Conservation (phyloP, 2,888 invertebrate species). For the Hedychridium roseum region DNA sequence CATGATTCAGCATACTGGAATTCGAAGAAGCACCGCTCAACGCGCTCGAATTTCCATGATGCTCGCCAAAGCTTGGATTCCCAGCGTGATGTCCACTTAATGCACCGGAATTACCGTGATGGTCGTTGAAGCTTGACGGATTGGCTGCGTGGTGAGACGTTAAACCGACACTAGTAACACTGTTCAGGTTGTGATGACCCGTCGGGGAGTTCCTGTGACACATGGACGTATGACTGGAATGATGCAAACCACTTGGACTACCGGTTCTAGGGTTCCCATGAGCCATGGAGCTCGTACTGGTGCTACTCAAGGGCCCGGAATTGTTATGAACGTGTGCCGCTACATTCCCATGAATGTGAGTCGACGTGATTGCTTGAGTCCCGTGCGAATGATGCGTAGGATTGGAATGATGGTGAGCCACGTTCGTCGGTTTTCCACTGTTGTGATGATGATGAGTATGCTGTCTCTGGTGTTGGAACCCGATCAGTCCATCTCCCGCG, state of each 20-base stretch:
- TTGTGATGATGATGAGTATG: conserved; percentile 46
- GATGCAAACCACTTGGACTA: too few relatives aligned
- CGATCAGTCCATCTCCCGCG: conserved; percentile 30
- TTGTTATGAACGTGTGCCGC: conserved; percentile 32
- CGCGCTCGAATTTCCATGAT: conserved; percentile 41
- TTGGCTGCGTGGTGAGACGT: too few relatives aligned
- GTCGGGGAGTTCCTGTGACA: conserved; percentile 15
- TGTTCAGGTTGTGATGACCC: conserved; percentile 29
- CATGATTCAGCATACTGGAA: conserved; percentile 49
- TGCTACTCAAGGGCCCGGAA: conserved; percentile 13
- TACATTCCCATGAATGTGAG: conserved; percentile 38
- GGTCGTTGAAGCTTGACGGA: too few relatives aligned
- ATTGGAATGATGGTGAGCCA: conserved; percentile 32
- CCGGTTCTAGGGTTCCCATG: conserved; percentile 22
- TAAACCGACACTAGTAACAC: neutral
- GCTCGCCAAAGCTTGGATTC: conserved; percentile 29
- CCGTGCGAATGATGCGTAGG: conserved; percentile 32
- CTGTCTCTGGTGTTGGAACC: conserved; percentile 40
- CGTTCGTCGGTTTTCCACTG: conserved; percentile 27
- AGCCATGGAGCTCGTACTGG: conserved; percentile 20
- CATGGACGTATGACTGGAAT: too few relatives aligned
- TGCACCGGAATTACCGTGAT: conserved; percentile 13
- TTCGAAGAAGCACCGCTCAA: conserved; percentile 47
- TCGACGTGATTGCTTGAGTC: conserved; percentile 23
- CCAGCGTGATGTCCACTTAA: conserved; percentile 27